Percentiles rank a stretch among this genome's conserved stretches.
These are phyloP conservation scores for Tribolium castaneum DNA, from an alignment of 1,140 invertebrate genomes.

Conservation along the genomic window DNA sequence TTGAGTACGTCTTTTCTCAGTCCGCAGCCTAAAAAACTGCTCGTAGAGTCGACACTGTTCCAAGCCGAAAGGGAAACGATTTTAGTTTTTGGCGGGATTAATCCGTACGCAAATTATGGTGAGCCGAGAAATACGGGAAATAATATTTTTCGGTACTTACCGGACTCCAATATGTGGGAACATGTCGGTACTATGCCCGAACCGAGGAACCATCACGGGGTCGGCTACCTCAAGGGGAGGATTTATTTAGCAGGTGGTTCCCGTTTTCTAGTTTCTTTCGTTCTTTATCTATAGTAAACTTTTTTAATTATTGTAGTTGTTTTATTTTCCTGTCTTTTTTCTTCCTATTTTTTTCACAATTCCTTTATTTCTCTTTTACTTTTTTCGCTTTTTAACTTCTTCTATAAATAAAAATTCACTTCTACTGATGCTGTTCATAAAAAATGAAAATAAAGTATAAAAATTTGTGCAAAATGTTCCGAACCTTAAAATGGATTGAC, in stretches of 20 bases:
- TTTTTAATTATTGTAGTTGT: too few relatives aligned
- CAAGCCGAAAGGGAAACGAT: slow-evolving; percentile 68
- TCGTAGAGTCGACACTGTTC: slow-evolving; percentile 66
- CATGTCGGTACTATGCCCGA: slow-evolving; percentile 70
- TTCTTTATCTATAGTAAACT: too few relatives aligned
- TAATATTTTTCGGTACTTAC: slow-evolving; percentile 69
- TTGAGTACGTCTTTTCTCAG: slow-evolving; percentile 63
- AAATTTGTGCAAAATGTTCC: too few relatives aligned
- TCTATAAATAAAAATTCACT: too few relatives aligned
- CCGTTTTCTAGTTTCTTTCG: too few relatives aligned
- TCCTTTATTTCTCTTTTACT: too few relatives aligned
- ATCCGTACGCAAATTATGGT: slow-evolving; percentile 68
- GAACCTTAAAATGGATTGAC: too few relatives aligned
- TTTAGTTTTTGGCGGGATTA: slow-evolving; percentile 71
- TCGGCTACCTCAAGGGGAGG: slow-evolving; percentile 68
- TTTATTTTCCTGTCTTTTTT: too few relatives aligned
- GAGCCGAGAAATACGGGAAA: slow-evolving; percentile 67
- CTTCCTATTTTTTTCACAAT: too few relatives aligned
- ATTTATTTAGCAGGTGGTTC: slow-evolving; percentile 70
- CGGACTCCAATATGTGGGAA: slow-evolving; percentile 69
- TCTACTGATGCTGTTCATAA: too few relatives aligned
- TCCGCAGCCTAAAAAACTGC: slow-evolving; percentile 63
- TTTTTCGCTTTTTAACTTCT: too few relatives aligned
- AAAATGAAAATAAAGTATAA: too few relatives aligned
- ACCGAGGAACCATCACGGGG: slow-evolving; percentile 70